These are phyloP conservation scores for Regulus satrapa DNA, from an alignment of 2,113 vertebrate genomes.

Conservation along the genomic window DNA sequence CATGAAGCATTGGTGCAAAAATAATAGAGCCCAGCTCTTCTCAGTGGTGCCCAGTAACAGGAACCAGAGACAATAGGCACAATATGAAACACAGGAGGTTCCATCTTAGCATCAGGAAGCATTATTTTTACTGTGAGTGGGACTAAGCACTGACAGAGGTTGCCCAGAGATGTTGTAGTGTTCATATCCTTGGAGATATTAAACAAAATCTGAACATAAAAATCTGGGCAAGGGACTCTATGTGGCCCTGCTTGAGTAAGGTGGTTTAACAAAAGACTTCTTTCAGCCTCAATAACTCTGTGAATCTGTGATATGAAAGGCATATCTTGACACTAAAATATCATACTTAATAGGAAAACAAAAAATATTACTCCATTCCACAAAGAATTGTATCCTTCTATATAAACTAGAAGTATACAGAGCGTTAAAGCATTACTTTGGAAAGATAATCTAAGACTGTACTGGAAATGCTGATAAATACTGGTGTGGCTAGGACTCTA, in stretches of 20 bases:
- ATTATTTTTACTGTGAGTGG: not conserved
- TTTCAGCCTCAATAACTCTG: not conserved
- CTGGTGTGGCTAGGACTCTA: too few relatives aligned
- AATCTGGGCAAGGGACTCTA: not conserved
- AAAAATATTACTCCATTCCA: not conserved
- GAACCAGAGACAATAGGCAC: not conserved
- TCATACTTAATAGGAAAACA: not conserved
- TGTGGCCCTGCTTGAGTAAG: not conserved
- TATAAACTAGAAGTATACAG: not conserved
- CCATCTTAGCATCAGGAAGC: not conserved
- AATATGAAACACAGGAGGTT: not conserved
- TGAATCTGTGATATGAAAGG: not conserved
- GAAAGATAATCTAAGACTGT: not conserved
- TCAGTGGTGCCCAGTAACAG: not conserved
- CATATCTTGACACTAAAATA: not conserved
- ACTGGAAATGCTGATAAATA: not conserved
- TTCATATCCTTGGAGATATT: not conserved
- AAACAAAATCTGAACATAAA: not conserved
- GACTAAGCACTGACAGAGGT: not conserved
- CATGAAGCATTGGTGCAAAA: not conserved
- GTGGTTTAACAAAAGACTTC: not conserved
- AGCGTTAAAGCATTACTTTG: not conserved
- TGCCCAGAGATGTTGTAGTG: not conserved
- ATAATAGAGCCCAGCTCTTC: not conserved
- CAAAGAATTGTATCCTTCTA: not conserved